A percentile compares a stretch with the other conserved stretches of the same genome.
phyloP scores from a whole-genome alignment of 2,797 vertebrate species.

The Hyperoplus lanceolatus region DNA sequence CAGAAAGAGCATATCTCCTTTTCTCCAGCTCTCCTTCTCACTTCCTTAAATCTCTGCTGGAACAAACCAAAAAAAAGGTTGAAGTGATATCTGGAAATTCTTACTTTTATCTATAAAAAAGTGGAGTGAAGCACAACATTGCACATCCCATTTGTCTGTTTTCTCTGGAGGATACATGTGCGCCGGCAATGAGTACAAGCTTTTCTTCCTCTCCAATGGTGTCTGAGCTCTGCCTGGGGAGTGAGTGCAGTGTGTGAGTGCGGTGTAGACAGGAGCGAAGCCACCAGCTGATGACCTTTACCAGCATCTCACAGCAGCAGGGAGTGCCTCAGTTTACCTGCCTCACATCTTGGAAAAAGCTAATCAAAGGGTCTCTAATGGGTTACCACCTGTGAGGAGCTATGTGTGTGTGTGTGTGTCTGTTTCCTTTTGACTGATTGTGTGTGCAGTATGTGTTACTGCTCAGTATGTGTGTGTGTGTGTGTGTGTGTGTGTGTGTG shows the following conservation, averaged over 20 bases:
- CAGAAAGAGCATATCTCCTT: constrained; percentile 24
- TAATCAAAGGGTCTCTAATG: constrained; percentile 79
- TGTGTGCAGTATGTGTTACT: constrained; percentile 11
- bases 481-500: constrained; percentile 3
- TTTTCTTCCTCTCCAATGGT: constrained; percentile 22
- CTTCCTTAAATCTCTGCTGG: constrained; percentile 45
- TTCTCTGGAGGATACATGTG: constrained; percentile 39
- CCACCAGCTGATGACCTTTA: constrained; percentile 82
- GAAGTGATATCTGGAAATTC: constrained; percentile 29
- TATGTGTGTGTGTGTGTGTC: constrained; percentile 29
- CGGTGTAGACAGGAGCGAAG: constrained; percentile 46
- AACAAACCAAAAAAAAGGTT: constrained; percentile 15
- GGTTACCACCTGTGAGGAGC: constrained; percentile 63
- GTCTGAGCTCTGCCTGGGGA: constrained; percentile 46
- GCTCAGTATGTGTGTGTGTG: neutral
- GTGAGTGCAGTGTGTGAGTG: constrained; percentile 25
- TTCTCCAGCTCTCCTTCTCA: constrained; percentile 17
- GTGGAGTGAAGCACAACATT: constrained; percentile 21
- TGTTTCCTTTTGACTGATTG: constrained; percentile 12
- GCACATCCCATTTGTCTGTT: constrained; percentile 22
- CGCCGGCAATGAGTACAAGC: constrained; percentile 42
- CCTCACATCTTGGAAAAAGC: constrained; percentile 74
- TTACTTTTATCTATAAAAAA: constrained; percentile 11
- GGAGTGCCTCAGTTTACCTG: constrained; percentile 70
- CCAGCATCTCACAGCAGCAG: constrained; percentile 67